phyloP scores from a whole-genome alignment of 2,113 vertebrate species.

The Oncorhynchus clarkii region DNA sequence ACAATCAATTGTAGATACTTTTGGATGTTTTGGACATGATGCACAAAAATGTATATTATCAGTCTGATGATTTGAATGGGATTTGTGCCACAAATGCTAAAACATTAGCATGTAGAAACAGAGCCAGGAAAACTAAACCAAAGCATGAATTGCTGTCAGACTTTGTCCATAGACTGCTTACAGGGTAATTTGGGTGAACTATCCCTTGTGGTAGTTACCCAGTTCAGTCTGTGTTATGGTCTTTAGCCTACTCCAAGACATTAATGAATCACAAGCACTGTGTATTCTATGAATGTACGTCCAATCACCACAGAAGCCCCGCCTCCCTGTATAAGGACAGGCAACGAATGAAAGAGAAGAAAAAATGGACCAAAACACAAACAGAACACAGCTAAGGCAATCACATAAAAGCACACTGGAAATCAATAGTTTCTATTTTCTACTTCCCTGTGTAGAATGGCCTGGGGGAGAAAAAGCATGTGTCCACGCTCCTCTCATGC shows the following conservation, averaged over 20 bases:
- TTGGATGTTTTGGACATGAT: too few relatives aligned
- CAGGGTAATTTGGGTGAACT: too few relatives aligned
- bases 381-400: conserved; percentile 10
- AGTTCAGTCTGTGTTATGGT: too few relatives aligned
- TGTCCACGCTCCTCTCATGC: conserved; percentile 51
- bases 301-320: neutral
- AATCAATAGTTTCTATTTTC: conserved; percentile 62
- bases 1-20: too few relatives aligned
- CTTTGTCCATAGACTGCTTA: too few relatives aligned
- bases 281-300: neutral
- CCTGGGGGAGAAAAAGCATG: conserved; percentile 33
- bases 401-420: conserved; percentile 47
- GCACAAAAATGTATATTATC: too few relatives aligned
- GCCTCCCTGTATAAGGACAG: neutral
- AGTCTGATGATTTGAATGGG: too few relatives aligned
- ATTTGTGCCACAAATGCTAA: too few relatives aligned
- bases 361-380: neutral
- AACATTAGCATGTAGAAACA: too few relatives aligned
- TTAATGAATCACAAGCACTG: neutral
- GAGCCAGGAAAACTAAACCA: too few relatives aligned
- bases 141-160: too few relatives aligned
- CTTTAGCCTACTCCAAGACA: neutral
- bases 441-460: conserved; percentile 50
- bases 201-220: too few relatives aligned
- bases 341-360: neutral